Evolutionary conservation across 2,797 vertebrate species (phyloP).

Genomic region (Falco cherrug): DNA sequence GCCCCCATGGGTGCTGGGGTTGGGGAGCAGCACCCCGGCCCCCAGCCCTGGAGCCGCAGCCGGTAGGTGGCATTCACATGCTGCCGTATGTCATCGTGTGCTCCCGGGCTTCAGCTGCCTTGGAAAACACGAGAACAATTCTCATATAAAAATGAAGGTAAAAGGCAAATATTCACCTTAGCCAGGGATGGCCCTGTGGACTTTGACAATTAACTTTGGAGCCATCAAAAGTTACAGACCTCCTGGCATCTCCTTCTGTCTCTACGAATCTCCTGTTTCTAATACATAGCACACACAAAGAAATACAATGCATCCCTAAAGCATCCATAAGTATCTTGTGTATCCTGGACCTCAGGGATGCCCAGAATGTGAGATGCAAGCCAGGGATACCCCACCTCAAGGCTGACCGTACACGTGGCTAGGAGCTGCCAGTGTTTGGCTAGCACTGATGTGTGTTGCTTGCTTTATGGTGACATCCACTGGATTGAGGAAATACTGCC

Average conservation of each 20-base stretch:
- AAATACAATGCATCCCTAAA: not conserved
- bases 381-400: not conserved
- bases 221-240: not conserved
- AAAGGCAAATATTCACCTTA: not conserved
- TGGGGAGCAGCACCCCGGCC: not conserved
- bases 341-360: not conserved
- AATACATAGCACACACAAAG: not conserved
- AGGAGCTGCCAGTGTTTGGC: not conserved
- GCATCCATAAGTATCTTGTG: not conserved
- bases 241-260: not conserved
- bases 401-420: fast-evolving
- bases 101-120: not conserved
- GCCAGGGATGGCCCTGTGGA: fast-evolving
- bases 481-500: not conserved
- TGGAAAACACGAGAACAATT: not conserved
- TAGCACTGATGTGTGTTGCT: no score
- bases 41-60: not conserved
- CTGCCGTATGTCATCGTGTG: fast-evolving
- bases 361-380: not conserved
- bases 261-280: not conserved
- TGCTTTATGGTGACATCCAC: not conserved
- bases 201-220: not conserved
- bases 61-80: slow-evolving; percentile 3
- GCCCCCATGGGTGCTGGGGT: not conserved
- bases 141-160: not conserved